These are phyloP conservation scores for Parauchenoglanis ngamensis DNA, from an alignment of 2,797 vertebrate genomes.

Conservation along the genomic window DNA sequence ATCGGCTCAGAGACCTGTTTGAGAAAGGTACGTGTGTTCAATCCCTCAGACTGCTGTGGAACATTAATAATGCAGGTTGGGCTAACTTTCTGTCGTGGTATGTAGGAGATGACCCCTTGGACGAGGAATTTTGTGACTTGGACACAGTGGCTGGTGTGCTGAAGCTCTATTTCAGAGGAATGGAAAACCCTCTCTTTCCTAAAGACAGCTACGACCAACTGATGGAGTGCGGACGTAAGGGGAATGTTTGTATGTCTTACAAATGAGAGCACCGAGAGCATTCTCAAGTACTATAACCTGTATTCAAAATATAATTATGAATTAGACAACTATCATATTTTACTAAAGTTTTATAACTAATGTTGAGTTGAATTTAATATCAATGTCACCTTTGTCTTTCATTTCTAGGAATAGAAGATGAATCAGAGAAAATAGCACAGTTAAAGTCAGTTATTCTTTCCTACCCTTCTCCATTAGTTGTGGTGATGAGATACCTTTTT, in stretches of 20 bases:
- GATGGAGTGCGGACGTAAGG: slow-evolving; percentile 77
- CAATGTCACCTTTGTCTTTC: neutral
- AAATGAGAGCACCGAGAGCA: neutral
- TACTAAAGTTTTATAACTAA: neutral
- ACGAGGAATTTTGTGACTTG: slow-evolving; percentile 72
- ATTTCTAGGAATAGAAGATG: slow-evolving; percentile 77
- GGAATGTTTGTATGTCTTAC: neutral
- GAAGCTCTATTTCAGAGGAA: slow-evolving; percentile 85
- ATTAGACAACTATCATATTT: neutral
- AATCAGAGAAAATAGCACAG: slow-evolving; percentile 71
- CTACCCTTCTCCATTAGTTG: slow-evolving; percentile 69
- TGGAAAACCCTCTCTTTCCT: slow-evolving; percentile 83
- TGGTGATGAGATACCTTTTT: slow-evolving; percentile 90
- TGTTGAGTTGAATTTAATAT: neutral
- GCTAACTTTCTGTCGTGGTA: slow-evolving; percentile 50
- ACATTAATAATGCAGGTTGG: slow-evolving; percentile 59
- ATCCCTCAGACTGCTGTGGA: slow-evolving; percentile 17
- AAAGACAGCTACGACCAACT: slow-evolving; percentile 76
- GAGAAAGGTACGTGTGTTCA: slow-evolving; percentile 76
- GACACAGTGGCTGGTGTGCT: slow-evolving; percentile 87
- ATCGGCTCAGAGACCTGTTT: slow-evolving; percentile 83
- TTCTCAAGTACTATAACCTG: neutral
- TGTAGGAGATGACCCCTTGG: slow-evolving; percentile 84
- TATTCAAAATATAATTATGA: neutral
- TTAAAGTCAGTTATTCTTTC: slow-evolving; percentile 74